These are phyloP conservation scores for Iphiclides podalirius DNA, from an alignment of 2,888 invertebrate species.

Conservation along the genomic window DNA sequence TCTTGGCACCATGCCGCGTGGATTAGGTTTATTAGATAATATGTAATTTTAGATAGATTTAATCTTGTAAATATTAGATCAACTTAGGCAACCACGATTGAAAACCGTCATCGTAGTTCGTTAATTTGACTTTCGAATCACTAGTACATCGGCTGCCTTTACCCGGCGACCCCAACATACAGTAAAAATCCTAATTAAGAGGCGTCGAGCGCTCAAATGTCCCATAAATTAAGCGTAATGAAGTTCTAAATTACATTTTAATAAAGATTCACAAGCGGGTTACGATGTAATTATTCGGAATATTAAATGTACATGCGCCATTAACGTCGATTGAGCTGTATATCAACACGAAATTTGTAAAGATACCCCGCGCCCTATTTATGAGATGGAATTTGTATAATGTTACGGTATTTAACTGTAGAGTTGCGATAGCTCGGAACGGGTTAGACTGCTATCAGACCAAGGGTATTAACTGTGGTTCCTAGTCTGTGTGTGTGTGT, in stretches of 20 bases:
- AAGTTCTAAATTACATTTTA: constrained; percentile 21
- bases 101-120: no score
- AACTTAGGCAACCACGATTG: no score
- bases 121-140: no score
- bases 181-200: constrained; percentile 2
- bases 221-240: constrained; percentile 16
- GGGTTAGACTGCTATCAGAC: no score
- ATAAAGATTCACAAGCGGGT: constrained; percentile 21
- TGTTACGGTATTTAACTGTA: constrained; percentile 10
- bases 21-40: no score
- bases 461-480: no score
- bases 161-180: not conserved
- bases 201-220: constrained; percentile 2
- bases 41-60: no score
- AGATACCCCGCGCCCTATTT: constrained; percentile 7
- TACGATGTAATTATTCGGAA: constrained; percentile 17
- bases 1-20: no score
- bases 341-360: constrained; percentile 19
- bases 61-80: no score
- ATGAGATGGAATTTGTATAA: constrained; percentile 12
- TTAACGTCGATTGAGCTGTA: constrained; percentile 21
- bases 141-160: no score
- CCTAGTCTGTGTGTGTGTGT: no score
- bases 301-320: constrained; percentile 20
- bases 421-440: constrained; percentile 1